Evolutionary conservation across 2,888 invertebrate genomes (phyloP), one percentile per base, ranked within the genome.

Genomic region (Pelosia muscerda): DNA sequence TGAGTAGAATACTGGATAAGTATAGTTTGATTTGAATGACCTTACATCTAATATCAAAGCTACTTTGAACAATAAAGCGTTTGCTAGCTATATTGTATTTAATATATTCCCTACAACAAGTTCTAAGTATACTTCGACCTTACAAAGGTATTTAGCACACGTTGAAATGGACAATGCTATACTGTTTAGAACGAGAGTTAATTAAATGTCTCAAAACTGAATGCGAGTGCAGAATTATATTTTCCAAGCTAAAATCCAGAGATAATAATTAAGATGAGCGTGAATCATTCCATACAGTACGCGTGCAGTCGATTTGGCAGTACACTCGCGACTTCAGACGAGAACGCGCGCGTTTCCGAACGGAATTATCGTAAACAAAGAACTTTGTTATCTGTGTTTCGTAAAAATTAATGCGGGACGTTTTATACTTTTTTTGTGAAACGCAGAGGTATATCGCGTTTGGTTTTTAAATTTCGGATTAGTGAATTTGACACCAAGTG

Each of bases 221-320:
- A 63, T 49, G 9, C 63, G n/a, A 10, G n/a, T 25, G 31, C 57
- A 6, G 25, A 71, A 55, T 63, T 22, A 42, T 53, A 53, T 53
- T 23, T 68, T 31, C 23, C 57, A 42, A 28, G 42, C 63, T 75
- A 79, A 79, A 79, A 74, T 79, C 79, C 78, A 72, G 66, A 63
- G 78, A 75, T 79, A 76, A 58, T 67, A 42, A 56, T 66, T 60
- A 63, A 78, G 69, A 79, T 72, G 69, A 49, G 58, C 15, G 25
- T 79, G 81, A 79, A 59, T 79, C 79, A 80, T 66, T 72, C 70
- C 64, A 71, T 73, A 73, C 25, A 61, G 78, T 59, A 65, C 74
- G 59, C 28, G 54, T 72, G 76, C 62, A 67, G n/a, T 22, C 49
- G 10, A 64, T 34, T 64, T 68, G 68, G 71, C 78, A 78, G 80